Evolutionary conservation across 2,113 vertebrate species (phyloP), one percentile per base, ranked within the genome.

Genomic region (Epinephelus cyanopodus): DNA sequence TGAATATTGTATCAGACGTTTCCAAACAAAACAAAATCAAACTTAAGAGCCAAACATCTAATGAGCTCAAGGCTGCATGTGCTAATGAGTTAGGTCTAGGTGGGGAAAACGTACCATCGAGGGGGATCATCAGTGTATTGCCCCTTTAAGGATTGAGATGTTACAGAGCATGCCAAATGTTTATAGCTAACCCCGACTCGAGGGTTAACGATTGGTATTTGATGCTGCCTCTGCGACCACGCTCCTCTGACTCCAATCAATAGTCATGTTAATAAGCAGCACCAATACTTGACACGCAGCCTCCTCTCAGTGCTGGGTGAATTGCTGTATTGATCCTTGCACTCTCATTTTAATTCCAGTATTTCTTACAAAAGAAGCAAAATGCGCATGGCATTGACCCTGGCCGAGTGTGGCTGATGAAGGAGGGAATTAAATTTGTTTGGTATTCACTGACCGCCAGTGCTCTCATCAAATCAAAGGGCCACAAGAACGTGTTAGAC

Each of bases 201-300:
- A 74, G 75, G 91, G 89, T 90, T 93, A 92, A 92, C 77, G 82
- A 94, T 90, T 72, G 83, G 82, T 90, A 87, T 90, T 90, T 91
- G 87, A 89, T 90, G 81, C 87, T 77, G 77, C 83, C 72, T 83
- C 67, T 14, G 50, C 25, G 68, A 85, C 82, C 74, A 79, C 19
- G 87, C 85, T 88, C 84, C 45, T 86, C 83, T 82, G 90, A 88
- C 90, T 93, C 87, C 73, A 90, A 91, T 95, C 94, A 90, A 94
- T 95, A 92, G 74, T 65, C 89, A 90, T 91, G 93, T 93, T 95
- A 93, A 94, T 95, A 94, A 94, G 91, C 88, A 66, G 83, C 76
- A 84, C 67, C 84, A 78, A 87, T 89, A 89, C 88, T 91, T 90
- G 92, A 88, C 89, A 91, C 76, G 60, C 75, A 79, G 92, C 69